Evolutionary conservation across 2,888 invertebrate species (phyloP).

Genomic region (Hydraecia micacea): DNA sequence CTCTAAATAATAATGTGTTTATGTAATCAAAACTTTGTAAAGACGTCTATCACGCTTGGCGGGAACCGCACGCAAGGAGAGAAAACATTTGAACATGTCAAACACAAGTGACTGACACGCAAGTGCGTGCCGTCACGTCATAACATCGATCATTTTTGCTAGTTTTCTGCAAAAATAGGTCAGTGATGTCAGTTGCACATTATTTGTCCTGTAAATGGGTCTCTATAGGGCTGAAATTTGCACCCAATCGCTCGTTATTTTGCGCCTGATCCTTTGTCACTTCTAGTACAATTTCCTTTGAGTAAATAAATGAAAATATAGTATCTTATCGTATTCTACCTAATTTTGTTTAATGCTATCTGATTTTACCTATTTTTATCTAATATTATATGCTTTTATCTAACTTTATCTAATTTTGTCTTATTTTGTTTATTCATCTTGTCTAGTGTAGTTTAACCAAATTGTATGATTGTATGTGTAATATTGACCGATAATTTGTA

Average conservation of each 20-base stretch:
- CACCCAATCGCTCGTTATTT: not conserved
- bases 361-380: not conserved
- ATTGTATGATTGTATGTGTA: not conserved
- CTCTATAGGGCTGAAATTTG: not conserved
- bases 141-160: conserved; percentile 22
- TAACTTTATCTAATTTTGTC: no score
- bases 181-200: not conserved
- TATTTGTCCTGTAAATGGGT: not conserved
- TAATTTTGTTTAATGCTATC: no score
- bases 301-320: no score
- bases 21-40: conserved; percentile 21
- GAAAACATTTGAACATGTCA: conserved; percentile 42
- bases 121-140: conserved; percentile 14
- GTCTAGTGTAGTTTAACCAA: not conserved
- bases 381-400: no score
- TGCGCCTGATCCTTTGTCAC: no score
- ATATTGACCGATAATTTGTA: not conserved
- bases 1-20: conserved; percentile 1
- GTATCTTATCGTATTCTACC: no score
- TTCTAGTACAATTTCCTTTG: no score
- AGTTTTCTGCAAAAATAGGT: conserved; percentile 11
- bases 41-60: conserved; percentile 23
- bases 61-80: conserved; percentile 9
- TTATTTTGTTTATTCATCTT: not conserved
- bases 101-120: conserved; percentile 43